phyloP scores from a whole-genome alignment of 2,888 invertebrate species.

The Cantharis nigra region DNA sequence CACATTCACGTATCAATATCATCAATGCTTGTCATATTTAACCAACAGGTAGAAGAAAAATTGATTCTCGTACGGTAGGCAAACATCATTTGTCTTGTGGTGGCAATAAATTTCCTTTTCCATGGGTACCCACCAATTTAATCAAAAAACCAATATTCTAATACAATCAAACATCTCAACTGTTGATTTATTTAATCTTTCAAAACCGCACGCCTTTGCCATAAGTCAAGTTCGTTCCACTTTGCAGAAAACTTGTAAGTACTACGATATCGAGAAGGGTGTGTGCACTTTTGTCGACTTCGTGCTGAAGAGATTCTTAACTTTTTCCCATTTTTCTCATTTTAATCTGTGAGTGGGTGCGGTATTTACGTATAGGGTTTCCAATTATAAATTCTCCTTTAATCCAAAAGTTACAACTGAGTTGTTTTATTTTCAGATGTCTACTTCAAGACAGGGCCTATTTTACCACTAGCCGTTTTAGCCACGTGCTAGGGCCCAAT shows the following conservation, averaged over 20 bases:
- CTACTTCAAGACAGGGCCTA: too few relatives aligned
- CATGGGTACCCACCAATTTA: not conserved
- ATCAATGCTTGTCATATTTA: constrained; percentile 2
- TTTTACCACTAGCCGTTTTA: too few relatives aligned
- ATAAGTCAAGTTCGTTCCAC: not conserved
- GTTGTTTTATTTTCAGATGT: too few relatives aligned
- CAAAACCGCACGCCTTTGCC: not conserved
- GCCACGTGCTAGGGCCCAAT: too few relatives aligned
- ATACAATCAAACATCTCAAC: not conserved
- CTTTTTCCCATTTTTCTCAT: not conserved
- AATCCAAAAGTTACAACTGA: not conserved
- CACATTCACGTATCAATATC: not conserved
- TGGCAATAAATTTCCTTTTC: not conserved
- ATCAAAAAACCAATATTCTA: not conserved
- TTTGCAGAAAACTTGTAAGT: not conserved
- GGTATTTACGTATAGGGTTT: not conserved
- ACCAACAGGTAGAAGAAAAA: not conserved
- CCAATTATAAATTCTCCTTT: not conserved
- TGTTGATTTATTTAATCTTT: not conserved
- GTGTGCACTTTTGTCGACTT: not conserved
- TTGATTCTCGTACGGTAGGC: not conserved
- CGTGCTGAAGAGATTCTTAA: not conserved
- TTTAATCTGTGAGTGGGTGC: not conserved
- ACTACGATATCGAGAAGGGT: not conserved
- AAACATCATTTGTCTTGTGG: not conserved